Base-by-base conservation (phyloP, 2,888 invertebrate genomes). In the Ennomos quercinarius region DNA sequence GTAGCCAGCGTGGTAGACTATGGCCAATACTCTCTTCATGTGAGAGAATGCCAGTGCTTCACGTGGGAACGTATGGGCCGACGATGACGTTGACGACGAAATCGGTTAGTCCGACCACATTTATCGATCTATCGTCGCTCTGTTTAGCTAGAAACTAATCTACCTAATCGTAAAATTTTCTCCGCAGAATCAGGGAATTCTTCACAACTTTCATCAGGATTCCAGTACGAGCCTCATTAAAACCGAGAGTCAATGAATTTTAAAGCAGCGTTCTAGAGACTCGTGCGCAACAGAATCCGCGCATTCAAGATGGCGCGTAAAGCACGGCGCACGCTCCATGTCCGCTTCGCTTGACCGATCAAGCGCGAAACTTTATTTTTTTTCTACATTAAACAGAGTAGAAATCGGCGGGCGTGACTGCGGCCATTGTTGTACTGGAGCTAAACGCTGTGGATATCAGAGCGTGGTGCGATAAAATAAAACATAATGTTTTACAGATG, bases 351-450 rank as follows among this genome's bases (percentile, higher is more conserved):
- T 84, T 85, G 86, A 74, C 78, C 80, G 74, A 74, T 76, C 86
- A 87, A 87, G 85, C 89, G 84, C 72, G 72, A 84, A 87, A 40
- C 59, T 48, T 78, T 72, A 78, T 85, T 87, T 89, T 27, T 17
- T 87, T 89, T 89, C 80, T 86, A 89, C 86, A 89, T n/a, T 87
- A 88, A 90, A 91, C 89, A 91, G 46, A 61, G 60, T 55, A 87
- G 89, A 91, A 91, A 91, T 89, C 91, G 90, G 80, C 90, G 85
- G 84, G 87, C 91, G 91, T 90, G 87, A 90, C 91, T 84, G 83
- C 73, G 75, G 83, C 87, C 80, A 88, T 90, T 89, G 90, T 91
- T 89, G 85, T 87, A 83, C 76, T 81, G 81, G 78, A 80, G 80
- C 84, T 86, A 87, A 89, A 89, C 81, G 80, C 77, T 71, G 85